These are phyloP conservation scores for Folsomia candida DNA, from an alignment of 2,888 invertebrate genomes.

Conservation along the genomic window DNA sequence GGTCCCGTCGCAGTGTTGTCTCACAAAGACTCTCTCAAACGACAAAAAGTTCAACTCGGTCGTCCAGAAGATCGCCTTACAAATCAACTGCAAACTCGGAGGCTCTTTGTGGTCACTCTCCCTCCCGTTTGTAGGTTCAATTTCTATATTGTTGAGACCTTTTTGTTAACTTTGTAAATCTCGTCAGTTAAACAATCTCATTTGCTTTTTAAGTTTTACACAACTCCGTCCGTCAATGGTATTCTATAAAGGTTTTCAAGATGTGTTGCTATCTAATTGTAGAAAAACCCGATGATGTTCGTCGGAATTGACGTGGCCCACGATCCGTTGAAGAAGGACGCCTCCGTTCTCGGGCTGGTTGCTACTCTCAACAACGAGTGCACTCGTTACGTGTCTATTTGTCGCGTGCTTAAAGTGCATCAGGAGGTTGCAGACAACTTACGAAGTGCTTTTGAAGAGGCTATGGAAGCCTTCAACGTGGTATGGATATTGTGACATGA, in stretches of 20 bases:
- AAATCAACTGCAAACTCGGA: constrained; percentile 92
- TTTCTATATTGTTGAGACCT: no score
- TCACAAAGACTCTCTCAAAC: constrained; percentile 65
- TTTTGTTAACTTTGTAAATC: constrained; percentile 56
- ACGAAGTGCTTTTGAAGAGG: constrained; percentile 59
- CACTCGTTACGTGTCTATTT: constrained; percentile 74
- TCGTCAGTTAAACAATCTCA: constrained; percentile 57
- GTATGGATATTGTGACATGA: not conserved
- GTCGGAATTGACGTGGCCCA: constrained; percentile 90
- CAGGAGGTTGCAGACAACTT: constrained; percentile 27
- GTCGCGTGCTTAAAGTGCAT: constrained; percentile 27
- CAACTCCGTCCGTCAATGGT: constrained; percentile 67
- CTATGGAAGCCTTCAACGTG: constrained; percentile 56
- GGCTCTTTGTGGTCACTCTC: constrained; percentile 83
- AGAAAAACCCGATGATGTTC: constrained; percentile 67
- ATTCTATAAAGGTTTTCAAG: no score
- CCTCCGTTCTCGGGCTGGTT: constrained; percentile 72
- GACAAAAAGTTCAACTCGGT: constrained; percentile 71
- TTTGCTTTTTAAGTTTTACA: no score
- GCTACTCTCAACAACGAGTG: constrained; percentile 71
- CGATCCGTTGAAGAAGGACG: constrained; percentile 62
- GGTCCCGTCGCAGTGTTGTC: constrained; percentile 72
- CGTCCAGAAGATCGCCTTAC: constrained; percentile 82
- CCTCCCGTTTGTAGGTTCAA: constrained; percentile 72
- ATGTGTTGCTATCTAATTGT: constrained; percentile 45